These are phyloP conservation scores for Boloria euphrosyne DNA, from an alignment of 2,888 invertebrate genomes.

Conservation along the genomic window DNA sequence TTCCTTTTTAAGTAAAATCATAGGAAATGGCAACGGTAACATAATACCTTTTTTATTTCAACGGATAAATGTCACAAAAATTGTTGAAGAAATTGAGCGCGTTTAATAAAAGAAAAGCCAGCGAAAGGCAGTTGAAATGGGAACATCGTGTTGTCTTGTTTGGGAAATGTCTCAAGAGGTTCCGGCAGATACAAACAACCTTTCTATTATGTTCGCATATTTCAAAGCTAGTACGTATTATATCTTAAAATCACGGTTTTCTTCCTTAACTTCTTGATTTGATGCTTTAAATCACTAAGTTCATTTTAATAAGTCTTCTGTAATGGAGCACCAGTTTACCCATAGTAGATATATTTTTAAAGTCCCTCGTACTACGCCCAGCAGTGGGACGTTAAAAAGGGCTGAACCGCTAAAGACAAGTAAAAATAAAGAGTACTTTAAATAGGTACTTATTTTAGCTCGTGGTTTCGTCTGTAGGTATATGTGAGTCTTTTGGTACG, in stretches of 20 bases:
- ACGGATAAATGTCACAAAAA: conserved; percentile 8
- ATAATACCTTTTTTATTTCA: conserved; percentile 5
- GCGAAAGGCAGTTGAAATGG: conserved; percentile 18
- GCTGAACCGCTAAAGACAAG: too few relatives aligned
- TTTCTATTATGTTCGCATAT: conserved; percentile 11
- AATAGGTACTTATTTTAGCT: too few relatives aligned
- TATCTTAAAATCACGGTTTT: neutral
- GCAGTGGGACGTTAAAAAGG: too few relatives aligned
- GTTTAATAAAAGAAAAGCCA: conserved; percentile 22
- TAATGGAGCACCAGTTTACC: too few relatives aligned
- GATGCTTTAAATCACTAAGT: neutral
- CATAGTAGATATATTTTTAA: neutral
- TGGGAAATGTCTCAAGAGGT: conserved; percentile 22
- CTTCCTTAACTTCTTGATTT: neutral
- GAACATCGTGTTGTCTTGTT: conserved; percentile 20
- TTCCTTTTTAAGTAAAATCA: neutral
- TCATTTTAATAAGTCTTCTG: neutral
- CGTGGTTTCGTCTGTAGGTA: too few relatives aligned
- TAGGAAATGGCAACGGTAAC: neutral
- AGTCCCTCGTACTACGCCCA: too few relatives aligned
- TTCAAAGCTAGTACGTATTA: conserved; percentile 5
- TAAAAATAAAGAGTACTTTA: too few relatives aligned
- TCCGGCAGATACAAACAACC: conserved; percentile 19
- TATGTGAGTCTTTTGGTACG: too few relatives aligned
- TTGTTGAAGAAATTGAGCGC: conserved; percentile 8